Conservation (phyloP, 2,888 invertebrate genomes). For the Rhodophaea formosa region DNA sequence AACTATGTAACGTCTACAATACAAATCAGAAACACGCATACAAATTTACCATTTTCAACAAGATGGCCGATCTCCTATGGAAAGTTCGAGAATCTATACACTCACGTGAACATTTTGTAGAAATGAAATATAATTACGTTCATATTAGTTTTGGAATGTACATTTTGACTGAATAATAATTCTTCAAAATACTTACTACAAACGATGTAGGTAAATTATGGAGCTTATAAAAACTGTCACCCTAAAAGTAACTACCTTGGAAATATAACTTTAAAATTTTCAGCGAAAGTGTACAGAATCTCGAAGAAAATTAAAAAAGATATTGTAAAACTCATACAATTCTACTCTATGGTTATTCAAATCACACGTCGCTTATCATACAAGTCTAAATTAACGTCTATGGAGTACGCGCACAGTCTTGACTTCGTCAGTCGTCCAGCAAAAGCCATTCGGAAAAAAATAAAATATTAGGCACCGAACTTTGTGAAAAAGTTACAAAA, state of each 20-base stretch:
- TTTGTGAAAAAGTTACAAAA: conserved; percentile 41
- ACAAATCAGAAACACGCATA: background rate
- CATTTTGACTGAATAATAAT: too few species aligned
- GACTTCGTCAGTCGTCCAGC: conserved; percentile 48
- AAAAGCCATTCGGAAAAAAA: conserved; percentile 40
- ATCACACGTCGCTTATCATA: conserved; percentile 59
- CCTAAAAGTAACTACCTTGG: too few species aligned
- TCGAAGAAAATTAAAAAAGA: conserved; percentile 11
- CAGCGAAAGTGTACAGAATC: background rate
- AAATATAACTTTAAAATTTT: too few species aligned
- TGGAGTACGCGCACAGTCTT: conserved; percentile 57
- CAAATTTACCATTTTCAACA: background rate
- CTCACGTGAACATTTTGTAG: background rate
- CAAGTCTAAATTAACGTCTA: conserved; percentile 42
- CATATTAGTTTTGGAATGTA: background rate
- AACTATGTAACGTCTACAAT: background rate
- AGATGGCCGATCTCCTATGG: background rate
- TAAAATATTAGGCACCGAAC: conserved; percentile 56
- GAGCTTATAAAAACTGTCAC: too few species aligned
- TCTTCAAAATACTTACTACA: too few species aligned
- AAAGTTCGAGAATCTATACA: background rate
- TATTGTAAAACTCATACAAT: conserved; percentile 31
- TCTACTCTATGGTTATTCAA: conserved; percentile 54
- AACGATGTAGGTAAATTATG: too few species aligned
- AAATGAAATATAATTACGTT: background rate